These are phyloP conservation scores for Phrynosoma blainvillii DNA, from an alignment of 2,113 vertebrate species.

Conservation along the genomic window DNA sequence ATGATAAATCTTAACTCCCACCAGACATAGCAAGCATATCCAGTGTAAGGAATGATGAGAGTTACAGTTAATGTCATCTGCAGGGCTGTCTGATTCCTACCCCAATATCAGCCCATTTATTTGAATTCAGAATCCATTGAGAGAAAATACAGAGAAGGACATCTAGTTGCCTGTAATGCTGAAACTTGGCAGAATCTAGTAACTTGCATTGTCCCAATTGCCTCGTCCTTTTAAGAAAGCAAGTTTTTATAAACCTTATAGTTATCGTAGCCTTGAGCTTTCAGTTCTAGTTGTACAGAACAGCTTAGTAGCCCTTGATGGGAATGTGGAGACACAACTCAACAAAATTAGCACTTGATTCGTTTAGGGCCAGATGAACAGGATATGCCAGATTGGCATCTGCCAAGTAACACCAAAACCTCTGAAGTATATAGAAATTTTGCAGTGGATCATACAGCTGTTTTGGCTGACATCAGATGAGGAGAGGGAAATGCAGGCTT, in stretches of 20 bases:
- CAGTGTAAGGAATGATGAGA: no score
- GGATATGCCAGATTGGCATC: neutral
- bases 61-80: no score
- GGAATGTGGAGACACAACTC: no score
- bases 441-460: neutral
- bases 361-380: neutral
- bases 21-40: no score
- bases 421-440: neutral
- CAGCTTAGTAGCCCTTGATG: no score
- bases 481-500: neutral
- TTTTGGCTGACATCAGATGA: neutral
- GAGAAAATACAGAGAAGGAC: no score
- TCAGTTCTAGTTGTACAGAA: neutral
- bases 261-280: neutral
- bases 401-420: neutral
- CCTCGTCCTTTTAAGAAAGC: neutral
- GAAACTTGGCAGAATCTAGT: neutral
- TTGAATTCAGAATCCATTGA: no score
- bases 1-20: no score
- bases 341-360: neutral
- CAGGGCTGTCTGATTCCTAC: no score
- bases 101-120: no score
- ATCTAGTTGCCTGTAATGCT: neutral
- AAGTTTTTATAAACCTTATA: neutral
- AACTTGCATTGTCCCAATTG: neutral